phyloP scores from a whole-genome alignment of 2,888 invertebrate genomes.

The Serripes groenlandicus region DNA sequence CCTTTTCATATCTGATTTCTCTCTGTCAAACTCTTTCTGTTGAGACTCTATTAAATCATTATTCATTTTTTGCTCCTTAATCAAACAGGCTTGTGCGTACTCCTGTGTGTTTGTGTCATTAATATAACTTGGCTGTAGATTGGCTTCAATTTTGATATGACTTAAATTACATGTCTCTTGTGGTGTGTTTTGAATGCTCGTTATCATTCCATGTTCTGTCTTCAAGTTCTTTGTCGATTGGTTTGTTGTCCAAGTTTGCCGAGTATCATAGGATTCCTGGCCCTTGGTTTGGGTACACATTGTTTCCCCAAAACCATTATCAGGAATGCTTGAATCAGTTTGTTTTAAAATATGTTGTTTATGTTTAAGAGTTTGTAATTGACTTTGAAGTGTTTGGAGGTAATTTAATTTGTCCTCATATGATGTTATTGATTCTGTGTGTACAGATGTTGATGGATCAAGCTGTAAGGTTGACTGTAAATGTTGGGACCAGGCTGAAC shows the following conservation, averaged over 20 bases:
- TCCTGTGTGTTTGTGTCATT: neutral
- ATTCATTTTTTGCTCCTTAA: conserved; percentile 30
- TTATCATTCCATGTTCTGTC: neutral
- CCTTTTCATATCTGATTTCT: conserved; percentile 20
- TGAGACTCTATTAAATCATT: conserved; percentile 13
- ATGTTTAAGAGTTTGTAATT: conserved; percentile 48
- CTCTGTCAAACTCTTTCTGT: conserved; percentile 27
- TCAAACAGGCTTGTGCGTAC: neutral
- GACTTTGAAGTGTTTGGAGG: conserved; percentile 50
- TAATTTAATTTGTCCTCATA: conserved; percentile 49
- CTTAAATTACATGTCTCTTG: neutral
- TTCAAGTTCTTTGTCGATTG: neutral
- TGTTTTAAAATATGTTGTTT: conserved; percentile 49
- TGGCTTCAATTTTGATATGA: neutral
- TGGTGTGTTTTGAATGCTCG: neutral
- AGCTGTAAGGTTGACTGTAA: neutral
- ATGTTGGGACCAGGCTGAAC: neutral
- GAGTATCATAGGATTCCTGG: neutral
- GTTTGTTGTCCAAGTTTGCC: neutral
- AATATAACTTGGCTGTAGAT: neutral
- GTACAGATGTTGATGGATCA: neutral
- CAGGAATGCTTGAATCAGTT: conserved; percentile 18
- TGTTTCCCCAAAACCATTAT: neutral
- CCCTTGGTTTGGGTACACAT: neutral
- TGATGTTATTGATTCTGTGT: neutral